Percentiles rank a stretch among this genome's conserved stretches.
phyloP scores from a whole-genome alignment of 2,888 invertebrate species.

The Steinernema hermaphroditum region DNA sequence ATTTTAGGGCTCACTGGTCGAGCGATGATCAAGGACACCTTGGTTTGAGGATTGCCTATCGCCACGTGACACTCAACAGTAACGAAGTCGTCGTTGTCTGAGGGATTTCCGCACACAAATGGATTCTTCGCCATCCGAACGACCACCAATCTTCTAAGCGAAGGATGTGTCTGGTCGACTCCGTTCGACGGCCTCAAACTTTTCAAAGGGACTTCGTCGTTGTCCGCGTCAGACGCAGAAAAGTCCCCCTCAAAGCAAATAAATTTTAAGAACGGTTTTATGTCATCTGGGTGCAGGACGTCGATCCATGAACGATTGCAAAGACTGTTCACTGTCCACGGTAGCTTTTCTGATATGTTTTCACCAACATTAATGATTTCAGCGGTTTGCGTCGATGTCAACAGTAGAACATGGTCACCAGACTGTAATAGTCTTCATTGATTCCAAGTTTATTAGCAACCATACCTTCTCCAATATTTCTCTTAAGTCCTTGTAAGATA shows the following conservation, averaged over 20 bases:
- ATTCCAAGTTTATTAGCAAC: neutral
- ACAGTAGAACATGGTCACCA: slow-evolving; percentile 3
- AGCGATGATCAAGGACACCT: slow-evolving; percentile 4
- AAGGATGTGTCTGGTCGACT: neutral
- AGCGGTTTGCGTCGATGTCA: slow-evolving; percentile 17
- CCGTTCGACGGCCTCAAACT: neutral
- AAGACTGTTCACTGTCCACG: neutral
- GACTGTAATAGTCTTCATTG: neutral
- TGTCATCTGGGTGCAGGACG: slow-evolving; percentile 21
- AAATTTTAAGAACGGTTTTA: slow-evolving; percentile 9
- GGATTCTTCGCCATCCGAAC: neutral
- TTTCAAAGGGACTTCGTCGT: neutral
- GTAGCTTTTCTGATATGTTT: neutral
- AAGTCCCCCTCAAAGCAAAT: slow-evolving; percentile 20
- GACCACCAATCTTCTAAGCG: neutral
- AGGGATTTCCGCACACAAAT: too few species aligned
- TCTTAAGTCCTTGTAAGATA: neutral
- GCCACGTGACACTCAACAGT: slow-evolving; percentile 1
- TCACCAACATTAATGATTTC: slow-evolving; percentile 6
- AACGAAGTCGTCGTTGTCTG: neutral
- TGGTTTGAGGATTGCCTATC: slow-evolving; percentile 7
- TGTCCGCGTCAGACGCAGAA: neutral
- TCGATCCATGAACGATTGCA: slow-evolving; percentile 10
- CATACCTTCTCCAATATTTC: neutral
- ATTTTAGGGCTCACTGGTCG: neutral